Base-by-base conservation (phyloP, 2,888 invertebrate species). In the Hyles lineata region DNA sequence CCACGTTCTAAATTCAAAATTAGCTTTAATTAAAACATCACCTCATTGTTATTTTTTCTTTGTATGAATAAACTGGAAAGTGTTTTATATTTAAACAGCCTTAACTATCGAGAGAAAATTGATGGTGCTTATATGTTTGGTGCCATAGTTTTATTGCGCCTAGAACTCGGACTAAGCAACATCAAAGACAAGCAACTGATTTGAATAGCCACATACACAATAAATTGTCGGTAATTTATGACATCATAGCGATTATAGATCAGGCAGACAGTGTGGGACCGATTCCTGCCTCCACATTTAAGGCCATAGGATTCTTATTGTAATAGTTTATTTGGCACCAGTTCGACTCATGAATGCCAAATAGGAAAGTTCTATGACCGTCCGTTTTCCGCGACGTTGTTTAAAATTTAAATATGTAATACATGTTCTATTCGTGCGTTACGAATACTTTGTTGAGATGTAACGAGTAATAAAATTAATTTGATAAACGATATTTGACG, bases 261-360 rank as follows among this genome's bases (percentile, higher is more conserved):
- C 88, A 88, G 85, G 83, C 88, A 93, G 93, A 92, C 91, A 91
- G 89, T 90, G 88, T 91, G 91, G 92, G 90, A 92, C 92, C 90
- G 77, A 85, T 82, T 85, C 86, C 81, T 85, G 87, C 81, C 82
- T 78, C 74, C 77, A 76, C 83, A 77, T 80, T 83, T 87, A 87
- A 86, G 88, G 86, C 83, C 80, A 80, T 83, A 88, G 87, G 88
- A 89, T 90, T 89, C 88, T 85, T 88, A 93, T 93, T 94, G 92
- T 93, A 87, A 90, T 92, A 86, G 86, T 92, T 88, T 90, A 92
- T 93, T 93, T 93, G 93, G 93, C 92, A 89, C 85, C 85, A 84
- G 87, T 83, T 84, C 83, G 84, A 82, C 82, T 82, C 78, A 78
- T 89, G 93, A 92, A 93, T 93, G 91, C 91, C 89, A 94, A 93